phyloP scores from a whole-genome alignment of 2,113 vertebrate species.

The Dicerorhinus sumatrensis region DNA sequence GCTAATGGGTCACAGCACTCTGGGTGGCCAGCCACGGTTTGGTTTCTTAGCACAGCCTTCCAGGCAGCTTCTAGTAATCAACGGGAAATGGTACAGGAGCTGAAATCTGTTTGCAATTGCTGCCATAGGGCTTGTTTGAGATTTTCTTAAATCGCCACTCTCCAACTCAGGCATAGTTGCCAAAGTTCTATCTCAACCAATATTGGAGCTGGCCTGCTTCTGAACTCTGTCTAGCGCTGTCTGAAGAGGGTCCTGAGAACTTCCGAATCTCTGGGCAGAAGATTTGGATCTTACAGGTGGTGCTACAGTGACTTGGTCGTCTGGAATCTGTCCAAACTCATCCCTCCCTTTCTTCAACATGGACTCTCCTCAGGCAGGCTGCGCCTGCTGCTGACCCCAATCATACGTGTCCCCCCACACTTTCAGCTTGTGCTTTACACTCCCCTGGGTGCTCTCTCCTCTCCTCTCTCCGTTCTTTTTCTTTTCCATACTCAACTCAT shows the following conservation, averaged over 20 bases:
- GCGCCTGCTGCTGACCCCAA: neutral
- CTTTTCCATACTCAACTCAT: neutral
- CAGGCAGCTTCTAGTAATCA: neutral
- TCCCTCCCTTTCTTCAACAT: neutral
- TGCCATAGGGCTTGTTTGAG: neutral
- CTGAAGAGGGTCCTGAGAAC: neutral
- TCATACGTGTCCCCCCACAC: neutral
- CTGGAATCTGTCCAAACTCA: neutral
- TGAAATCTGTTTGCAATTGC: neutral
- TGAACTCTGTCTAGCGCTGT: neutral
- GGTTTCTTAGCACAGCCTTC: neutral
- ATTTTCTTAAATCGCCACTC: neutral
- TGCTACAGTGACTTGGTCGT: neutral
- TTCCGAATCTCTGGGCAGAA: slow-evolving; percentile 15
- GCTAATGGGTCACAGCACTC: slow-evolving; percentile 38
- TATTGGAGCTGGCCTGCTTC: neutral
- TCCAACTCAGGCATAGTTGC: neutral
- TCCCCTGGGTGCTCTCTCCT: neutral
- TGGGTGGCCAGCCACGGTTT: neutral
- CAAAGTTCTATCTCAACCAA: neutral
- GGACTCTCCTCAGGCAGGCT: neutral
- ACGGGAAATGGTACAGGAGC: neutral
- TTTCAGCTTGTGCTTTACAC: neutral
- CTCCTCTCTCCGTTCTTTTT: neutral
- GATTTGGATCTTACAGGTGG: neutral